A percentile compares a stretch with the other conserved stretches of the same genome.
These are phyloP conservation scores for Steinernema khuongi DNA, from an alignment of 1,140 invertebrate genomes.

Conservation along the genomic window DNA sequence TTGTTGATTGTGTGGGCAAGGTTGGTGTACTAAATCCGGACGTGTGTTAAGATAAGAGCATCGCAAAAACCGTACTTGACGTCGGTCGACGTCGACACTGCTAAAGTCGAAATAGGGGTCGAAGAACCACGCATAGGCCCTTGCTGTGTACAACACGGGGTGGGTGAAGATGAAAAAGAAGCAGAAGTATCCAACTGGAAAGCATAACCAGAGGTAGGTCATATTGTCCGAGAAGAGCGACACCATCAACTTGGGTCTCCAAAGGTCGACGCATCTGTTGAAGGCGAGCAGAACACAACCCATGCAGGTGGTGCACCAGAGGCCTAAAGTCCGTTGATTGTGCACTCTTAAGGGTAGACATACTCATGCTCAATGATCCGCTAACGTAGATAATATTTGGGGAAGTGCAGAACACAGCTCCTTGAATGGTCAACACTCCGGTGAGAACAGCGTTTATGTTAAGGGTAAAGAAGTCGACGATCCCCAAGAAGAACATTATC, in stretches of 20 bases:
- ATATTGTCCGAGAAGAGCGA: background rate
- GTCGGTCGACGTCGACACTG: too few relatives aligned
- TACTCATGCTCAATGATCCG: too few relatives aligned
- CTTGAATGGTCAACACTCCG: background rate
- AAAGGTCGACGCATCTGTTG: constrained; percentile 5
- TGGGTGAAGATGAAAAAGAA: background rate
- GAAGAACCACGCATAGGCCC: background rate
- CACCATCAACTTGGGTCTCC: background rate
- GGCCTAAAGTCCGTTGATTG: too few relatives aligned
- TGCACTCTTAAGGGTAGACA: too few relatives aligned
- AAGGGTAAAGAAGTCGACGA: constrained; percentile 5
- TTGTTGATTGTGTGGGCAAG: constrained; percentile 12
- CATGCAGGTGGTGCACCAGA: constrained; percentile 4
- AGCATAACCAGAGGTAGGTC: background rate
- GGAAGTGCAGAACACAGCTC: constrained; percentile 6
- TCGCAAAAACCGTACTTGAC: too few relatives aligned
- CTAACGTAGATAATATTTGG: background rate
- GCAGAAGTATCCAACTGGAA: background rate
- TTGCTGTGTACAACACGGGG: background rate
- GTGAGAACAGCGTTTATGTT: constrained; percentile 5
- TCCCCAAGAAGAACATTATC: constrained; percentile 17
- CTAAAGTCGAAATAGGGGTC: background rate
- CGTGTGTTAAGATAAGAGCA: too few relatives aligned
- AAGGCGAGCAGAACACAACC: background rate
- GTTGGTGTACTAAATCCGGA: constrained; percentile 12